Evolutionary conservation across 2,888 invertebrate genomes (phyloP).

Genomic region (Phortica okadai): DNA sequence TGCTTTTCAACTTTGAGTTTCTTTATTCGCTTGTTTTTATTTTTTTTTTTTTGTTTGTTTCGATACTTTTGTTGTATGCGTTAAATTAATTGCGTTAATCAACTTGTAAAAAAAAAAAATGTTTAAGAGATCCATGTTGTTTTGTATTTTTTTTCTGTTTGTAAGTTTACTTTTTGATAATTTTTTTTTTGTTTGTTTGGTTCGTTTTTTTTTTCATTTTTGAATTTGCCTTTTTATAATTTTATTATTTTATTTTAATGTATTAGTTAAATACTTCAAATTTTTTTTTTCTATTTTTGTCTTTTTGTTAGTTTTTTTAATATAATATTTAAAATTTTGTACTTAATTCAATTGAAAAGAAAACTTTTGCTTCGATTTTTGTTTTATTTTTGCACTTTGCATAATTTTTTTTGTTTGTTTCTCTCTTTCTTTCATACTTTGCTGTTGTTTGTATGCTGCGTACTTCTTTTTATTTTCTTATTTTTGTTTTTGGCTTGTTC

Average conservation of each 20-base stretch:
- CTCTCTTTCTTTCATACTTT: not conserved
- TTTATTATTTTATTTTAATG: not conserved
- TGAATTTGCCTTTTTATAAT: not conserved
- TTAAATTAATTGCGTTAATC: conserved; percentile 29
- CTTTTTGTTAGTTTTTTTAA: not conserved
- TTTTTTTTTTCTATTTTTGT: not conserved
- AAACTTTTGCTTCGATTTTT: not conserved
- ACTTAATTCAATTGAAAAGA: conserved; percentile 11
- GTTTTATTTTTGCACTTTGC: not conserved
- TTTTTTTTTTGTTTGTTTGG: not conserved
- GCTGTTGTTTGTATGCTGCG: not conserved
- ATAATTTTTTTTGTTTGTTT: conserved; percentile 1
- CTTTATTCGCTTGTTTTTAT: conserved; percentile 31
- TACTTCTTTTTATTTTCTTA: no score
- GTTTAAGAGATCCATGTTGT: conserved; percentile 43
- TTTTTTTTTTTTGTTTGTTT: conserved; percentile 32
- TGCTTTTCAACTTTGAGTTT: not conserved
- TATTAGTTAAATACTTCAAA: not conserved
- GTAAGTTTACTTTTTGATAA: not conserved
- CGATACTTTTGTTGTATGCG: conserved; percentile 28
- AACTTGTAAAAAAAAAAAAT: conserved; percentile 15
- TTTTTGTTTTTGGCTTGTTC: no score
- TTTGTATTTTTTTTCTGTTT: conserved; percentile 25
- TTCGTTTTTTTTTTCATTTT: not conserved
- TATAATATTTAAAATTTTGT: conserved; percentile 1